phyloP scores from a whole-genome alignment of 1,140 invertebrate genomes.

The Brachionus rotundiformis region DNA sequence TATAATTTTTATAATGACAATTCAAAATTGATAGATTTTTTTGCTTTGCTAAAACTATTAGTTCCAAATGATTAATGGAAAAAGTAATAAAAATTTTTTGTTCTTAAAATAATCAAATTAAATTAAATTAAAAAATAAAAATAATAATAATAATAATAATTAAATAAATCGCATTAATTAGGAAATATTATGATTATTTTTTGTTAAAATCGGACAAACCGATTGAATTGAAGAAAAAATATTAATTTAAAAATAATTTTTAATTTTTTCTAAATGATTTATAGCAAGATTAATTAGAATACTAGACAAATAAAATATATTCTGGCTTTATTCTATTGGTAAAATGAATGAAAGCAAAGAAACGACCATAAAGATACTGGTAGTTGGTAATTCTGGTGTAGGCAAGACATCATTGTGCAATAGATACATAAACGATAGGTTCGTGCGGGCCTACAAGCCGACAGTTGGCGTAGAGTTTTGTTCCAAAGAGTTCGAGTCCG shows the following conservation, averaged over 20 bases:
- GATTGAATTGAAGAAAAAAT: background rate
- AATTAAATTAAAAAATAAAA: background rate
- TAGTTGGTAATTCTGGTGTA: slow-evolving; percentile 41
- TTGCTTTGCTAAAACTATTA: too few species aligned
- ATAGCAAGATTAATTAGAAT: slow-evolving; percentile 9
- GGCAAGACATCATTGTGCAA: slow-evolving; percentile 49
- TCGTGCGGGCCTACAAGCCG: slow-evolving; percentile 21
- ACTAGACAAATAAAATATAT: background rate
- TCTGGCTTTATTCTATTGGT: background rate
- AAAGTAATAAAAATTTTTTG: too few species aligned
- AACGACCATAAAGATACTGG: slow-evolving; percentile 39
- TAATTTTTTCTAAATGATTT: slow-evolving; percentile 32
- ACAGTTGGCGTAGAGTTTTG: slow-evolving; percentile 50
- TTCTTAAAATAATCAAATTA: too few species aligned
- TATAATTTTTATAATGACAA: too few species aligned
- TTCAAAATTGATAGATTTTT: too few species aligned
- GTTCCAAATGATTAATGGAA: too few species aligned
- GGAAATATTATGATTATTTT: background rate
- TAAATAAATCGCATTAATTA: too few species aligned
- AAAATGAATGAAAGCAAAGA: slow-evolving; percentile 35
- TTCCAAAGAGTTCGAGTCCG: slow-evolving; percentile 17
- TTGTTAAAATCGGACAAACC: background rate
- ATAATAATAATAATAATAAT: too few species aligned
- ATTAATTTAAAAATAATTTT: background rate
- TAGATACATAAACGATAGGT: slow-evolving; percentile 38